Conservation (phyloP, 2,888 invertebrate species). For the Candidula unifasciata region DNA sequence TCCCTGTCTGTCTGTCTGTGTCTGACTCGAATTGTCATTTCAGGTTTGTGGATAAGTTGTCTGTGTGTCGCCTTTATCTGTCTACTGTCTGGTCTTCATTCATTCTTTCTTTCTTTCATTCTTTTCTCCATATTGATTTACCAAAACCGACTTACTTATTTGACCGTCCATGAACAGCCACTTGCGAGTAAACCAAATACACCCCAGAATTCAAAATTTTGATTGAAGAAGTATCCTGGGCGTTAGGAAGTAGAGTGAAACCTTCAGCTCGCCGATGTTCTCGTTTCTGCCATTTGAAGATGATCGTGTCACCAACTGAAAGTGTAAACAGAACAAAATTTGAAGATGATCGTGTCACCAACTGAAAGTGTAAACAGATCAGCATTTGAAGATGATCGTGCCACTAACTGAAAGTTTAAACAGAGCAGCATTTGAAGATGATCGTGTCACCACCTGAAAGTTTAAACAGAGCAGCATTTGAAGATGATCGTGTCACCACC, state of each 20-base stretch:
- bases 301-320: neutral
- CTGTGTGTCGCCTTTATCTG: neutral
- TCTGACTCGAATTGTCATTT: neutral
- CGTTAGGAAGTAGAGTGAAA: neutral
- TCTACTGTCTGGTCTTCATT: neutral
- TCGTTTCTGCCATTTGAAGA: neutral
- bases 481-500: neutral
- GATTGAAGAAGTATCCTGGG: neutral
- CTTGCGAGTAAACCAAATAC: conserved; percentile 27
- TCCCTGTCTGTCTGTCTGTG: too few species aligned
- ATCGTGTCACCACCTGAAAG: too few species aligned
- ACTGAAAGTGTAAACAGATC: too few species aligned
- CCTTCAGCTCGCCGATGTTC: neutral
- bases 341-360: too few species aligned
- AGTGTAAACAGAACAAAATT: neutral
- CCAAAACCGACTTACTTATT: neutral
- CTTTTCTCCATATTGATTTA: neutral
- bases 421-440: too few species aligned
- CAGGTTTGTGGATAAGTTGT: too few species aligned
- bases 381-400: neutral
- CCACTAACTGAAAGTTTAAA: neutral
- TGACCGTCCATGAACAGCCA: neutral
- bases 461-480: too few species aligned
- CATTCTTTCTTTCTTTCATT: neutral
- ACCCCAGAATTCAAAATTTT: neutral